Percentiles rank a stretch among this genome's conserved stretches.
Conservation (phyloP, 2,797 vertebrate species). For the Zalophus californianus region DNA sequence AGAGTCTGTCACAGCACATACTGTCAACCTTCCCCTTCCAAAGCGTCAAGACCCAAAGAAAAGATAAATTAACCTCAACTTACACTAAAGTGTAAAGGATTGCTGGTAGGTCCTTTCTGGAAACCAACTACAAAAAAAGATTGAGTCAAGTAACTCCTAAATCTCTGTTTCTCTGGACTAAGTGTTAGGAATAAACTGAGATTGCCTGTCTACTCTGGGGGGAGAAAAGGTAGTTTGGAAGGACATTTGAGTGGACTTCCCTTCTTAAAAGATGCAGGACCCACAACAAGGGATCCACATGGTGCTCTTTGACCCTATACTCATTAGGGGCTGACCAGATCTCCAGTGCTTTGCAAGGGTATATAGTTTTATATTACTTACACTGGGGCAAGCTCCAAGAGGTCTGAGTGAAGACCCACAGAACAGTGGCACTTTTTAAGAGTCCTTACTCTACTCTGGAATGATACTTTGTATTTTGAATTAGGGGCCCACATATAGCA, state of each 20-base stretch:
- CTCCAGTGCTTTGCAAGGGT: not conserved
- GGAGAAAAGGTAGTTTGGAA: not conserved
- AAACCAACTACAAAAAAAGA: conserved; percentile 21
- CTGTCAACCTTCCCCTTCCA: not conserved
- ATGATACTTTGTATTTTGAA: conserved; percentile 14
- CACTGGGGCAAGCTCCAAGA: not conserved
- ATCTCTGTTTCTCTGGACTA: not conserved
- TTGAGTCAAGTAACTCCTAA: conserved; percentile 1
- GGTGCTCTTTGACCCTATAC: not conserved
- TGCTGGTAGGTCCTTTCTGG: not conserved
- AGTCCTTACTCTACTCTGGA: conserved; percentile 4
- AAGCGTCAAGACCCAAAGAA: not conserved
- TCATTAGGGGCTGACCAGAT: not conserved
- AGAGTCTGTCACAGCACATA: not conserved
- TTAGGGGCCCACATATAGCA: conserved; percentile 35
- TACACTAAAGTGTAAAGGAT: not conserved
- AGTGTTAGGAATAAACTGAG: not conserved
- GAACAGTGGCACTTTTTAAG: not conserved
- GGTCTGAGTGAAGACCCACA: not conserved
- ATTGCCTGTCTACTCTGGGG: not conserved
- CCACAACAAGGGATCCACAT: not conserved
- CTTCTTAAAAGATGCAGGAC: not conserved
- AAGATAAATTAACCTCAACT: conserved; percentile 1
- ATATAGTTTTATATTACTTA: not conserved
- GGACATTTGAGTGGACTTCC: not conserved